Conservation (phyloP, 2,113 vertebrate genomes). For the Hepsetus odoe region DNA sequence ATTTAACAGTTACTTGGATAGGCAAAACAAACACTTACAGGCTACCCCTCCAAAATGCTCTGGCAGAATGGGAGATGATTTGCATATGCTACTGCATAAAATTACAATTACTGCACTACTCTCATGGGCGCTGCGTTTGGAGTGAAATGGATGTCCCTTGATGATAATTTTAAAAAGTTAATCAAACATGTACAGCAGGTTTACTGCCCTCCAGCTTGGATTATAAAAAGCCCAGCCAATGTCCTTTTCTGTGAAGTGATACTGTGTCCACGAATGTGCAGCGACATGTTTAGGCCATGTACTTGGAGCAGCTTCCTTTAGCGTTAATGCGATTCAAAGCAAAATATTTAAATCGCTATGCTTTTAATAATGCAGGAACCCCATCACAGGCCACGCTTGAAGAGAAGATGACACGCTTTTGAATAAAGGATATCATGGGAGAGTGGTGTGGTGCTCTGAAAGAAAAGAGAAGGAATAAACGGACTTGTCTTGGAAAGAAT, state of each 20-base stretch:
- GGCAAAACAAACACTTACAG: conserved; percentile 14
- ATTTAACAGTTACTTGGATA: conserved; percentile 10
- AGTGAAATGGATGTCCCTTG: conserved; percentile 26
- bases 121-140: conserved; percentile 19
- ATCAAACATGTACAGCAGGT: conserved; percentile 38
- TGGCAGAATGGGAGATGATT: conserved; percentile 23
- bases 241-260: neutral
- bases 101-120: neutral
- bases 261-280: conserved; percentile 6
- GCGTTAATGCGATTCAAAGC: conserved; percentile 31
- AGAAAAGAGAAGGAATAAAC: conserved; percentile 19
- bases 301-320: conserved; percentile 1
- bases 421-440: conserved; percentile 38
- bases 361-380: conserved; percentile 42
- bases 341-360: conserved; percentile 28
- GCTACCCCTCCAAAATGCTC: conserved; percentile 23
- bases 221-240: conserved; percentile 32
- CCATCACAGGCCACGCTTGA: conserved; percentile 13
- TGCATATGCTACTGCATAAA: conserved; percentile 37
- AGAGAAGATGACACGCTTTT: conserved; percentile 26
- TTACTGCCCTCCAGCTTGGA: conserved; percentile 17
- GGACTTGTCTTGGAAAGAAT: conserved; percentile 7
- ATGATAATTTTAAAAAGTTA: conserved; percentile 32
- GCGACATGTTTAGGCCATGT: neutral
- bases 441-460: conserved; percentile 1